Evolutionary conservation across 1,140 invertebrate genomes (phyloP).

Genomic region (Polyergus mexicanus): DNA sequence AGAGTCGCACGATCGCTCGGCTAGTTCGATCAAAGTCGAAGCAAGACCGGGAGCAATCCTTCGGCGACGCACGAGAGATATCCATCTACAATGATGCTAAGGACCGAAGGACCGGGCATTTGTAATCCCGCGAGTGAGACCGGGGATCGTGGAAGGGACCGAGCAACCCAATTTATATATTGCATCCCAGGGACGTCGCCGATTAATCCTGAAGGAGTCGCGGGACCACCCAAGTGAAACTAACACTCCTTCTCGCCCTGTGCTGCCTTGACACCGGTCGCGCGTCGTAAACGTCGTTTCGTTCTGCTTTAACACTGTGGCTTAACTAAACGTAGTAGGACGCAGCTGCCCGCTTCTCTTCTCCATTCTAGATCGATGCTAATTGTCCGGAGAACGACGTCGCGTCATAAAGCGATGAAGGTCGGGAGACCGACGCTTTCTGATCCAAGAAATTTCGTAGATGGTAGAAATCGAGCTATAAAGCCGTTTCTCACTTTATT

Average conservation of each 20-base stretch:
- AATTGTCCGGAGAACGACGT: conserved; percentile 55
- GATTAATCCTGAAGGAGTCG: conserved; percentile 85
- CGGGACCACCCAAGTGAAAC: conserved; percentile 85
- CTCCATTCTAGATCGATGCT: conserved; percentile 58
- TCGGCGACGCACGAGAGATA: conserved; percentile 81
- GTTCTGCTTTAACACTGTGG: conserved; percentile 75
- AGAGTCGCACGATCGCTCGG: conserved; percentile 27
- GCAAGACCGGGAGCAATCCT: conserved; percentile 80
- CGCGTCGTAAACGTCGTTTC: conserved; percentile 82
- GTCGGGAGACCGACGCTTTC: not conserved
- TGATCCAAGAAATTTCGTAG: not conserved
- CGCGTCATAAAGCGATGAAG: conserved; percentile 13
- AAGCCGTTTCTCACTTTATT: not conserved
- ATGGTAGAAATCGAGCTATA: not conserved
- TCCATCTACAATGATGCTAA: conserved; percentile 84
- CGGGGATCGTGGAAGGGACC: conserved; percentile 70
- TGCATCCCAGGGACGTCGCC: conserved; percentile 80
- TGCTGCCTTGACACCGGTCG: conserved; percentile 77
- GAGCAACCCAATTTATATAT: conserved; percentile 85
- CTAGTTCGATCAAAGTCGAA: conserved; percentile 84
- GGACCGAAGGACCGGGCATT: conserved; percentile 82
- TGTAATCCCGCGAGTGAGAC: conserved; percentile 80
- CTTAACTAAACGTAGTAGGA: conserved; percentile 70
- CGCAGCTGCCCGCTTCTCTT: conserved; percentile 69
- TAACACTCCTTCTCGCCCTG: conserved; percentile 83